Evolutionary conservation across 2,888 invertebrate species (phyloP).

Genomic region (Hyposoter dolosus): DNA sequence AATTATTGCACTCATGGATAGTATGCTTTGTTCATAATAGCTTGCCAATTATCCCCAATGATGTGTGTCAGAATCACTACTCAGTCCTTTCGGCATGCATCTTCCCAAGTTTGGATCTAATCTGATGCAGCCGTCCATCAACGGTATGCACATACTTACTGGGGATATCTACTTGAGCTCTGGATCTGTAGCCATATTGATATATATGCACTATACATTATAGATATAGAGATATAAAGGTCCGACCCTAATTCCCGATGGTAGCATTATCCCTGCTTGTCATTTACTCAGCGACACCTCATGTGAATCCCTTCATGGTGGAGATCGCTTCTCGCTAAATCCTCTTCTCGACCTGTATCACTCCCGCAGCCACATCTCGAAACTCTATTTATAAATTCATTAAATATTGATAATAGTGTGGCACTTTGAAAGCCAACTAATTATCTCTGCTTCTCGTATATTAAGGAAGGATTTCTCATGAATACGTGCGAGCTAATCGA

Average conservation of each 20-base stretch:
- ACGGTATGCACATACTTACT: constrained; percentile 36
- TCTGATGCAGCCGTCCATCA: constrained; percentile 59
- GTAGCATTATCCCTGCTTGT: constrained; percentile 37
- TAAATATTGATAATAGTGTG: not conserved
- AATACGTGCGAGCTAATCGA: not conserved
- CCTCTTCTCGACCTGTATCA: constrained; percentile 1
- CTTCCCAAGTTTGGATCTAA: constrained; percentile 57
- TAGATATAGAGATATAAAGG: constrained; percentile 24
- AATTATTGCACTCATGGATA: no score
- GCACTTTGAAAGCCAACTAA: not conserved
- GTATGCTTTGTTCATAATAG: not conserved
- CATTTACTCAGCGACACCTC: constrained; percentile 35
- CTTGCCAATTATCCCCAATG: constrained; percentile 48
- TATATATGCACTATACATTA: not conserved
- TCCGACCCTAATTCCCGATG: constrained; percentile 40
- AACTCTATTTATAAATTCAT: constrained; percentile 40
- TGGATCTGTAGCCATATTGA: constrained; percentile 22
- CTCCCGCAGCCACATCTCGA: constrained; percentile 8
- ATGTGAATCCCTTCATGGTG: constrained; percentile 39
- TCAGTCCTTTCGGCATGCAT: constrained; percentile 53
- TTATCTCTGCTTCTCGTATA: not conserved
- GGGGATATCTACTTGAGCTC: constrained; percentile 53
- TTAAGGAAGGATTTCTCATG: not conserved
- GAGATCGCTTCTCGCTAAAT: constrained; percentile 46
- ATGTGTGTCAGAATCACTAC: constrained; percentile 11